Evolutionary conservation across 1,140 invertebrate genomes (phyloP), one percentile per base, ranked within the genome.

Genomic region (Neotoxoptera formosana): DNA sequence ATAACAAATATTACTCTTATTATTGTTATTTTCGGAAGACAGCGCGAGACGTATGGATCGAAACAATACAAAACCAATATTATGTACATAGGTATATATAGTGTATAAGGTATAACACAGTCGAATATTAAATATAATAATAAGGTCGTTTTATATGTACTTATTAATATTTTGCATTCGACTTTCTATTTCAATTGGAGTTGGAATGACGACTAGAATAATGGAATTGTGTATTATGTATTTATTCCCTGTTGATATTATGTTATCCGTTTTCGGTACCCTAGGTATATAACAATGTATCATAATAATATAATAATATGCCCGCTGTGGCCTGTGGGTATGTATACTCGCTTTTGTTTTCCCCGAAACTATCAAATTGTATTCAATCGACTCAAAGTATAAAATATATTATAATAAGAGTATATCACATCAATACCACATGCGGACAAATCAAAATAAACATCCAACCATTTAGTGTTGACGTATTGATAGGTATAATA

Each of bases 131-230:
- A 53, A 53, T 53, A 76, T n/a, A n/a, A n/a, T n/a, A 76, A 17
- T 76, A 76, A n/a, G 14, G 30, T 76, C 30, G 60, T 76, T 76
- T 76, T 76, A 76, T 76, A n/a, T 30, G 41, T 45, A 47, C 41
- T 41, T 45, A 84, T 84, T 41, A 36, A 41, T n/a, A n/a, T 84
- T 41, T n/a, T 25, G 2, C 41, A 36, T 36, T 84, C 83, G 36
- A 25, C 83, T 84, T 84, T 84, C 83, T 84, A 84, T 84, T 84
- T 84, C 83, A 41, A 84, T 41, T n/a, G 30, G 60, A 76, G 83
- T 45, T 30, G 6, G 23, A 84, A 84, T 25, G 83, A 84, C 83
- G 21, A 84, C 3, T 25, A 41, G 36, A 9, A 41, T 41, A n/a
- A 45, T 41, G 9, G 23, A 17, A 76, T 76, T n/a, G 60, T n/a